These are phyloP conservation scores for Sebastes dallii DNA, from an alignment of 2,797 vertebrate species.

Conservation along the genomic window DNA sequence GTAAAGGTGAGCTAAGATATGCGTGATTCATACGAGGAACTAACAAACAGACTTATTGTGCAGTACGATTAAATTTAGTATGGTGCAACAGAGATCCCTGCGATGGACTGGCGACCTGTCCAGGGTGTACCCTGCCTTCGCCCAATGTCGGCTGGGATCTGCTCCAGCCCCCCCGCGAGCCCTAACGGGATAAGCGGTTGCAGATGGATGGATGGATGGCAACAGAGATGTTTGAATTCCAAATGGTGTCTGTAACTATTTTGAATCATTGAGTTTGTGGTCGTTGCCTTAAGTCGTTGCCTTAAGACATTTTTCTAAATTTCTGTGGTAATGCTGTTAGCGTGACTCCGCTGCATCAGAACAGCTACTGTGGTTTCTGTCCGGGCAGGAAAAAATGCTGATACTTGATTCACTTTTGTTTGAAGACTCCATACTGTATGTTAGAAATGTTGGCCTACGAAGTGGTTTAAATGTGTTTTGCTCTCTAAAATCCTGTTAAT, in stretches of 20 bases:
- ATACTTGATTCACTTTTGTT: background rate
- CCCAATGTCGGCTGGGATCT: too few species aligned
- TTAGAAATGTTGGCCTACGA: background rate
- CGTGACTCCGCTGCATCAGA: background rate
- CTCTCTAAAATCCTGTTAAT: background rate
- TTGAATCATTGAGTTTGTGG: background rate
- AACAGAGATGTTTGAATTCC: background rate
- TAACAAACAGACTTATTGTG: background rate
- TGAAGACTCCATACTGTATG: background rate
- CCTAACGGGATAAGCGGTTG: too few species aligned
- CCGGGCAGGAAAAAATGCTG: background rate
- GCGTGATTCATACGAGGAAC: background rate
- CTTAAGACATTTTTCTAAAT: background rate
- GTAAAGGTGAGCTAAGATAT: conserved; percentile 85
- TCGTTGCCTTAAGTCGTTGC: background rate
- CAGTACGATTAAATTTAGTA: background rate
- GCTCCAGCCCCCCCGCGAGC: too few species aligned
- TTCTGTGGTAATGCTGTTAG: background rate
- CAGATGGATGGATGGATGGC: too few species aligned
- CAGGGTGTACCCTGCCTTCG: too few species aligned
- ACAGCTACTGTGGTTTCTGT: background rate
- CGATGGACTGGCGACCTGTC: too few species aligned
- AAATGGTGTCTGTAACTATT: background rate
- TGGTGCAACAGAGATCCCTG: background rate
- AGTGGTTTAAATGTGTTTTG: background rate